Conservation (phyloP, 1,140 invertebrate genomes). For the Hylyphantes graminicola region DNA sequence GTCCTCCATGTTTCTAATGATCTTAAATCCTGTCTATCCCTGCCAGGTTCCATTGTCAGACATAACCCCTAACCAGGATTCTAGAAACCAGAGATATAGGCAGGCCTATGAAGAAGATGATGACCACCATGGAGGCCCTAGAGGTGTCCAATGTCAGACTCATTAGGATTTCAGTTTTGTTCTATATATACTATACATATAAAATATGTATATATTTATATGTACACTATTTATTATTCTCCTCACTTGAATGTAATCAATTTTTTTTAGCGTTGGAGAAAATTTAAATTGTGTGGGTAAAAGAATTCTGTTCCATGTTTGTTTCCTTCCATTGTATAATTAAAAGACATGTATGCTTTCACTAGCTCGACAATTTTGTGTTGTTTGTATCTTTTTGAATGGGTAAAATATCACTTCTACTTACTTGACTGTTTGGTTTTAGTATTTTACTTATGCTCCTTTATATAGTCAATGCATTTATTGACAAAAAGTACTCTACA, state of each 20-base stretch:
- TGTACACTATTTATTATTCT: constrained; percentile 33
- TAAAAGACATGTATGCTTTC: constrained; percentile 2
- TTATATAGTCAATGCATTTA: too few species aligned
- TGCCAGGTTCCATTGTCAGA: constrained; percentile 68
- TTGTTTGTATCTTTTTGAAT: too few species aligned
- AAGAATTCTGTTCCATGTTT: constrained; percentile 29
- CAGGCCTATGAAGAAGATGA: constrained; percentile 80
- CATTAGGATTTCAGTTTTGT: constrained; percentile 73
- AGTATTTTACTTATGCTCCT: too few species aligned
- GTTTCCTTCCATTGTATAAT: constrained; percentile 9
- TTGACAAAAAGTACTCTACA: too few species aligned
- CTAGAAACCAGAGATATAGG: constrained; percentile 69
- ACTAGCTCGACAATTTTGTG: neutral
- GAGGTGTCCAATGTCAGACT: constrained; percentile 87
- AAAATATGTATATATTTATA: constrained; percentile 49
- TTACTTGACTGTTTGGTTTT: too few species aligned
- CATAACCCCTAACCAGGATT: constrained; percentile 79
- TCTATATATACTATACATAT: constrained; percentile 20
- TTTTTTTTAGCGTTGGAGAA: constrained; percentile 32
- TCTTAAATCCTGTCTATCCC: neutral
- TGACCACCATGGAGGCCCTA: constrained; percentile 75
- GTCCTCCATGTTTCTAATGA: too few species aligned
- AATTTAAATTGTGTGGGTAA: constrained; percentile 4
- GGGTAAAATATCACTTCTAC: too few species aligned
- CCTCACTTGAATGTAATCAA: constrained; percentile 46